Base-by-base conservation (phyloP, 1,140 invertebrate species). In the Planococcus citri region DNA sequence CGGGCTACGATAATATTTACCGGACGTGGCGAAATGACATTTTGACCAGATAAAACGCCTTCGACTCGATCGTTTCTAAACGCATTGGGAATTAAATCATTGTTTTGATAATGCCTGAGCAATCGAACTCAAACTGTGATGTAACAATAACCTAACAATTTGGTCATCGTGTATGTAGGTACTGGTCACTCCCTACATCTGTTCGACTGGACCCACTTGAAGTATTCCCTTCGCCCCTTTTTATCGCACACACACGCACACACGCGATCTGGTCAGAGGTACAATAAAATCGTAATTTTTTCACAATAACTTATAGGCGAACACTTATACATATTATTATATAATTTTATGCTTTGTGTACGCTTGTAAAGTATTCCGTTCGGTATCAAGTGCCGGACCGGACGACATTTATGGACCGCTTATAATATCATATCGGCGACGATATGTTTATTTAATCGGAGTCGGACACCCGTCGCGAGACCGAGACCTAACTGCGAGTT, bases 321-420 rank as follows among this genome's bases (percentile, higher is more conserved):
- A 6, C 60, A 25, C 10, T 64, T 64, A n/a, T n/a, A n/a, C n/a
- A n/a, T n/a, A n/a, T n/a, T n/a, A 64, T 64, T 64, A 64, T 25
- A 64, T 64, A 64, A 64, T 64, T 64, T 64, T 64, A 64, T 64
- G 60, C 60, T 64, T 64, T 64, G 60, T 64, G 60, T 64, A 64
- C 60, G 60, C 60, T 64, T 64, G 60, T 64, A 64, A 64, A 64
- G 60, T 25, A 64, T 27, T 24, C 20, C 22, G 60, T n/a, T 9
- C 57, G n/a, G n/a, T 60, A 25, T 64, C 10, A 20, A 64, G 10
- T 20, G 60, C 60, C n/a, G n/a, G n/a, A n/a, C n/a, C n/a, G n/a
- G n/a, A 21, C 21, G 60, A 64, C 60, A 64, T 10, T 64, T 64
- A 64, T 64, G 10, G 41, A 3, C 41, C n/a, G 10, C n/a, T 51